Evolutionary conservation across 92 coral and sea anemone species (phyloP).

Genomic region (Blastomussa wellsi): DNA sequence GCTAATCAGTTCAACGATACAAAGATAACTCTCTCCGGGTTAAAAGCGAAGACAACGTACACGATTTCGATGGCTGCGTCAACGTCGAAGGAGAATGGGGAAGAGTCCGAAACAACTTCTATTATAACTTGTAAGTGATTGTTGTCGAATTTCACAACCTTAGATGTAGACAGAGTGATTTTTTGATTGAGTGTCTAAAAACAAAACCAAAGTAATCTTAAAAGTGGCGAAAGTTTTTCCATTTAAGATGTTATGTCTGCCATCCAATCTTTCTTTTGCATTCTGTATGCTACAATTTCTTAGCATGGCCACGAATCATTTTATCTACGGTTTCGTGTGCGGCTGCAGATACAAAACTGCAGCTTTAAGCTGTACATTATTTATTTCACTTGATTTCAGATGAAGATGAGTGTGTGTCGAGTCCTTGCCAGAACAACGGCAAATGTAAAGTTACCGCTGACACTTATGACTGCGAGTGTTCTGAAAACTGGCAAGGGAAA

Average conservation of each 20-base stretch:
- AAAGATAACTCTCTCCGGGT: not conserved
- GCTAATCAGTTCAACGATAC: not conserved
- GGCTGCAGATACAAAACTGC: no score
- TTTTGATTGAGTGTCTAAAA: no score
- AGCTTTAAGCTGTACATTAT: no score
- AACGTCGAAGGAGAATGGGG: not conserved
- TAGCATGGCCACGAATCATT: no score
- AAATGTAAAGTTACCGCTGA: not conserved
- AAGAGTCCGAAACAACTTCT: constrained; percentile 1
- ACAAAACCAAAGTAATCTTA: no score
- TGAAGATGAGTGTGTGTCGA: constrained; percentile 10
- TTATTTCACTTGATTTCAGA: not conserved
- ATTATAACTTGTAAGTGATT: constrained; percentile 4
- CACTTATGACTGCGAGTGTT: constrained; percentile 16
- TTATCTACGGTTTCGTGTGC: no score
- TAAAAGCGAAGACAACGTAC: not conserved
- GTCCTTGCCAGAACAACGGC: not conserved
- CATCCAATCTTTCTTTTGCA: no score
- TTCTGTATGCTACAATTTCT: no score
- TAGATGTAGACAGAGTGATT: not conserved
- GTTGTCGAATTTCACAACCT: no score
- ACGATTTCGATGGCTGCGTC: constrained; percentile 13
- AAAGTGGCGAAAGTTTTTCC: no score
- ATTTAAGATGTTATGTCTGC: no score
- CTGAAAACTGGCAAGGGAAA: constrained; percentile 12